A percentile compares a stretch with the other conserved stretches of the same genome.
Evolutionary conservation across 1,140 invertebrate species (phyloP).

Genomic region (Pomacea maculata): DNA sequence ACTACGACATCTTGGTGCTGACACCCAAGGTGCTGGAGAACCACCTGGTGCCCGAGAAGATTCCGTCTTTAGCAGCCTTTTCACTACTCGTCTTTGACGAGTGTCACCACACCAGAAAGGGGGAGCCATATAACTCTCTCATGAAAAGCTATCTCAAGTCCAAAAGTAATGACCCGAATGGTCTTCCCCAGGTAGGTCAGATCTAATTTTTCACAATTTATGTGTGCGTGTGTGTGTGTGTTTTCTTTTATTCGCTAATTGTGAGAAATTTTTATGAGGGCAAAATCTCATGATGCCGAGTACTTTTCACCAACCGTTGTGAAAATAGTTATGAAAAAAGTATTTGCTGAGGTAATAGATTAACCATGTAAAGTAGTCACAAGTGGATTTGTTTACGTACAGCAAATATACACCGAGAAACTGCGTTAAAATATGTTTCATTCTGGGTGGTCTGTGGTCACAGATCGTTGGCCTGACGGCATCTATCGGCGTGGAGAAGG

Average conservation of each 20-base stretch:
- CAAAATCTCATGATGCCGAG: no score
- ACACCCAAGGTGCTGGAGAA: conserved; percentile 58
- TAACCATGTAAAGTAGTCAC: no score
- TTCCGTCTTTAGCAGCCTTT: conserved; percentile 35
- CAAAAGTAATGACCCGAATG: conserved; percentile 26
- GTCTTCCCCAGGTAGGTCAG: conserved; percentile 45
- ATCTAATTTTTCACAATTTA: background rate
- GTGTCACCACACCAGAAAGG: conserved; percentile 62
- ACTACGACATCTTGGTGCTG: conserved; percentile 51
- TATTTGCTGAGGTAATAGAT: no score
- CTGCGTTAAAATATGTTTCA: background rate
- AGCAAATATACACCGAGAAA: no score
- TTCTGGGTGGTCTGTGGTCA: background rate
- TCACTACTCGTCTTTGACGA: conserved; percentile 61
- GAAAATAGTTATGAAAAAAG: no score
- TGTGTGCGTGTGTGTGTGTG: background rate
- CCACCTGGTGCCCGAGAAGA: conserved; percentile 36
- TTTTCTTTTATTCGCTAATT: no score
- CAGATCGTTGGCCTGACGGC: conserved; percentile 63
- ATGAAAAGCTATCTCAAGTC: conserved; percentile 52
- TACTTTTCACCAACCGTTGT: no score
- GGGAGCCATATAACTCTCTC: conserved; percentile 57
- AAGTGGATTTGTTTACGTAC: no score
- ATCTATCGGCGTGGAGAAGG: conserved; percentile 59
- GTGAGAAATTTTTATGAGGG: no score